Base-by-base conservation (phyloP, 2,888 invertebrate species). In the Epicampocera succincta region DNA sequence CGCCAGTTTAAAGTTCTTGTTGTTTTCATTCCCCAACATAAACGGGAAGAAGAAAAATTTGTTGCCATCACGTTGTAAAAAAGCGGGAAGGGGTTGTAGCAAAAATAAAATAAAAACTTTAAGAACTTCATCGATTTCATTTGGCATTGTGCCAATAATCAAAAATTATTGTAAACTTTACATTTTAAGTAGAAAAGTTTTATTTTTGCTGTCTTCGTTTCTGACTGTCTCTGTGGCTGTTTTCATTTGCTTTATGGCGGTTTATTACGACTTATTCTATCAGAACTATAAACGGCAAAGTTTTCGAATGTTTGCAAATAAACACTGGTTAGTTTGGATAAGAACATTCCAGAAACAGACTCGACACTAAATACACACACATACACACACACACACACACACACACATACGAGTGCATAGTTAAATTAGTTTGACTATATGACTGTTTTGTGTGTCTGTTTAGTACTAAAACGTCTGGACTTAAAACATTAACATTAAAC, bases 131-230 rank as follows among this genome's bases (percentile, higher is more conserved):
- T 82, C 82, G 82, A 82, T 82, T 82, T 82, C 74, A 82, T 71
- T 85, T 89, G 89, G 89, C 89, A 85, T 86, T 84, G 87, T 87
- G 89, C 89, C 89, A 89, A 89, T 88, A 89, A 89, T 87, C 88
- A 88, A 88, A 88, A 88, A 89, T 88, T 88, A 89, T 89, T 88
- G 88, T 88, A 86, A 88, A 89, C 86, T 89, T 88, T 88, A 84
- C 86, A 85, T 85, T 87, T 87, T 88, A 87, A 88, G 88, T 87
- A 87, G 85, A 85, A 86, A 86, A 86, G 83, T 86, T 86, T 85
- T 76, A 84, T 66, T 58, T 60, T 60, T 56, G 52, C 44, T 44
- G 17, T 46, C 42, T 33, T 69, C 29, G 40, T 58, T 29, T 21
- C 40, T 40, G 17, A 29, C 29, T 38, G 11, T 38, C 38, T 40